A percentile compares a stretch with the other conserved stretches of the same genome.
phyloP scores from a whole-genome alignment of 2,113 vertebrate genomes.

The Albula goreensis region DNA sequence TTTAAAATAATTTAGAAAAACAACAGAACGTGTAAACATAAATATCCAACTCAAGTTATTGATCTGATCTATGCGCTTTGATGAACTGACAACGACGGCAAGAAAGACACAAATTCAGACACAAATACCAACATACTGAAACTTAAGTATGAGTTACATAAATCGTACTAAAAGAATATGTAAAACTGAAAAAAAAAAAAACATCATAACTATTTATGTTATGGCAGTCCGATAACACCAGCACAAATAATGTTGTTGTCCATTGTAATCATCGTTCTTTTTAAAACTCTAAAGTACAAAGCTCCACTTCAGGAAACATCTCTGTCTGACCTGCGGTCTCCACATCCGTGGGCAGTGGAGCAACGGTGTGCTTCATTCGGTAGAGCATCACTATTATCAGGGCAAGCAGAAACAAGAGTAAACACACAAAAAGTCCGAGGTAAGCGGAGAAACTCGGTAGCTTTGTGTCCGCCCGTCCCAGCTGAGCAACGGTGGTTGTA shows the following conservation, averaged over 20 bases:
- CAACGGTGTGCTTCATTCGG: conserved; percentile 53
- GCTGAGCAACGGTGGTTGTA: conserved; percentile 34
- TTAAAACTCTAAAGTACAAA: conserved; percentile 24
- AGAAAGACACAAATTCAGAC: too few relatives aligned
- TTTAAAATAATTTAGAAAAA: background rate
- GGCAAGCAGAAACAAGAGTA: conserved; percentile 47
- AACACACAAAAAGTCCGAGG: conserved; percentile 50
- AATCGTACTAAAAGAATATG: background rate
- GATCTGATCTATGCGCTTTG: background rate
- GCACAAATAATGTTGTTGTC: background rate
- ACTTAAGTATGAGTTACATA: background rate
- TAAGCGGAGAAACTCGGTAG: conserved; percentile 51
- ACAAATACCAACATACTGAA: background rate
- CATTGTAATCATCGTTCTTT: background rate
- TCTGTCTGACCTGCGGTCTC: conserved; percentile 42
- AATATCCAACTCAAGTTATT: background rate
- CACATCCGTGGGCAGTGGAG: conserved; percentile 45
- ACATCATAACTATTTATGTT: background rate
- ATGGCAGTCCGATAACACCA: background rate
- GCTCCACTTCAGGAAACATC: conserved; percentile 47
- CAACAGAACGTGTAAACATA: background rate
- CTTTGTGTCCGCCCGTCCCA: conserved; percentile 36
- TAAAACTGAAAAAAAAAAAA: too few relatives aligned
- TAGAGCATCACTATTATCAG: conserved; percentile 52
- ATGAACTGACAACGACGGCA: background rate